Percentiles rank a stretch among this genome's conserved stretches.
These are phyloP conservation scores for Syngnathus typhle DNA, from an alignment of 2,113 vertebrate genomes.

Conservation along the genomic window DNA sequence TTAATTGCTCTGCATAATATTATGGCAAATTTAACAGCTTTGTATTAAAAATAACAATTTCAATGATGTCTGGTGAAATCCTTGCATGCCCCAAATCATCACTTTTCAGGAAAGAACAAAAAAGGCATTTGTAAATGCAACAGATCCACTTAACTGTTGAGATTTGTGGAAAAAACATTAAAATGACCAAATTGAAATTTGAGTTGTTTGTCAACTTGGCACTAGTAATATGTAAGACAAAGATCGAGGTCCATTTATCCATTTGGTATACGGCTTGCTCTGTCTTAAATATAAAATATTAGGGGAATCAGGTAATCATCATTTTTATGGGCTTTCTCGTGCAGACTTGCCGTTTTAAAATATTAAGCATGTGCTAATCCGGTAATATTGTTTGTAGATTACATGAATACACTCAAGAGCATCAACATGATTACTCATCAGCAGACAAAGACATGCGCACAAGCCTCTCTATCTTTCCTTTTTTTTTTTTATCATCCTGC, in stretches of 20 bases:
- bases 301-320: not conserved
- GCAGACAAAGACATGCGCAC: slow-evolving; percentile 9
- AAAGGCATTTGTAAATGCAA: no score
- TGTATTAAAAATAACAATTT: no score
- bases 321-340: not conserved
- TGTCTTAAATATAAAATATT: not conserved
- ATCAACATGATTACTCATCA: slow-evolving; percentile 6
- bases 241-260: not conserved
- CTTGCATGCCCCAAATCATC: no score
- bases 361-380: not conserved
- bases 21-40: no score
- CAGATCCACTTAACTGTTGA: no score
- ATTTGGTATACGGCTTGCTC: not conserved
- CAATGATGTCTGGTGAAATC: no score
- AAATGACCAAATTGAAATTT: no score
- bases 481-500: slow-evolving; percentile 27
- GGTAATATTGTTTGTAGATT: not conserved
- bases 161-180: no score
- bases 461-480: slow-evolving; percentile 32
- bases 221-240: no score
- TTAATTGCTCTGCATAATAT: no score
- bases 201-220: no score
- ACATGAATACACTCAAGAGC: not conserved
- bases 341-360: not conserved
- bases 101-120: no score